Evolutionary conservation across 2,888 invertebrate species (phyloP), one percentile per base, ranked within the genome.

Genomic region (Selenia dentaria): DNA sequence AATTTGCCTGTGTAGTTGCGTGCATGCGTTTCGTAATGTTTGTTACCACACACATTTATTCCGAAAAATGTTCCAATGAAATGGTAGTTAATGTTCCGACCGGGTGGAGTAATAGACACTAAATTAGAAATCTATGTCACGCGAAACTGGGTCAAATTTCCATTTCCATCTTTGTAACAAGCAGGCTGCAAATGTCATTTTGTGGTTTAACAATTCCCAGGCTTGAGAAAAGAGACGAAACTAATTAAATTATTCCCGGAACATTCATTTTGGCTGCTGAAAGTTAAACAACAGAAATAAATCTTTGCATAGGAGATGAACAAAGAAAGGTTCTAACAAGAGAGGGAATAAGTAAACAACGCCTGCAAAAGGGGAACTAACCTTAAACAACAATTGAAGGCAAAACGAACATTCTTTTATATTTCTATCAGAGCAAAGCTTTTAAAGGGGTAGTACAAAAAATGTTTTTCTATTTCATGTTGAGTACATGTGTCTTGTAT

Each of bases 301-400:
- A 51, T 51, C 31, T 63, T 61, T 60, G 58, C 47, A 51, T 51
- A 42, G 31, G 36, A 48, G 42, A 63, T 57, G 32, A 61, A 52
- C 44, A 55, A 57, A 52, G 41, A 34, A 11, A 25, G 40, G 32
- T 50, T 50, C 40, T 49, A 51, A 57, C 55, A 54, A 54, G 28
- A 39, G 20, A 12, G 43, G 50, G 49, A 49, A 50, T 48, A 46
- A 53, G 18, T 40, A 28, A 50, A 38, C 20, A 8, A 26, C n/a
- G 37, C 9, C 39, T 38, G 27, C 16, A 38, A 43, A 45, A 28
- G 29, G 38, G 28, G 28, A 42, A 43, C 26, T 27, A 32, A 18
- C 22, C n/a, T 18, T 37, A 34, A 31, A 37, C 20, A 22, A 37
- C n/a, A 41, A 34, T 24, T 11, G 25, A 16, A 25, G 18, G 31